phyloP scores from a whole-genome alignment of 2,113 vertebrate species.

The Oceanodroma tethys region DNA sequence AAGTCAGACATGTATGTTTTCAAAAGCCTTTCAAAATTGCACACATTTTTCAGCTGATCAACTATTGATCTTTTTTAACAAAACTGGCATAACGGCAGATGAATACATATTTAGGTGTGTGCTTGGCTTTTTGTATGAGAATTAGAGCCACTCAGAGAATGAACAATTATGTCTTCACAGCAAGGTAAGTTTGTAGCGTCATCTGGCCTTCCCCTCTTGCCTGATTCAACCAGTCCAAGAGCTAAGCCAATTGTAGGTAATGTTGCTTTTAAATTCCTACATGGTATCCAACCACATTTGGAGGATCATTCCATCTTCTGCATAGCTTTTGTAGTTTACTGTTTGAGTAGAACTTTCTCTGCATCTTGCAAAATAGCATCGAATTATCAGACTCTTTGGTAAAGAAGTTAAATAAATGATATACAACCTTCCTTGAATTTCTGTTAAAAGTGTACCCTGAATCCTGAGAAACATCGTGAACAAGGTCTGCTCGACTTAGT shows the following conservation, averaged over 20 bases:
- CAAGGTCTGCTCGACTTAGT: background rate
- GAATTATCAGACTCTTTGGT: background rate
- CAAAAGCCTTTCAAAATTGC: conserved; percentile 29
- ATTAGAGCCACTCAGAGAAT: background rate
- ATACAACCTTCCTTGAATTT: background rate
- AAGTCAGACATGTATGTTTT: conserved; percentile 35
- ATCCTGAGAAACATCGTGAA: fast-evolving
- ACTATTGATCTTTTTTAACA: background rate
- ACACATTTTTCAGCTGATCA: conserved; percentile 3
- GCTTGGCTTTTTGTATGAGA: background rate
- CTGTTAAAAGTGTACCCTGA: background rate
- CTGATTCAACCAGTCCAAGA: background rate
- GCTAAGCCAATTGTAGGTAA: background rate
- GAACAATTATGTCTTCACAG: background rate
- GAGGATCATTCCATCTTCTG: background rate
- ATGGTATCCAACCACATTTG: background rate
- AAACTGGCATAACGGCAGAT: conserved; percentile 1
- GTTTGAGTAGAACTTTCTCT: background rate
- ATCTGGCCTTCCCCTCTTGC: background rate
- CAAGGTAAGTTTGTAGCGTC: background rate
- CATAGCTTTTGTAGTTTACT: background rate
- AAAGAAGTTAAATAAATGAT: background rate
- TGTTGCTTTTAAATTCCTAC: background rate
- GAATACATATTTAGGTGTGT: background rate
- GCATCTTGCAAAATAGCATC: background rate